These are phyloP conservation scores for Vicugna pacos DNA, from an alignment of 2,113 vertebrate species.

Conservation along the genomic window DNA sequence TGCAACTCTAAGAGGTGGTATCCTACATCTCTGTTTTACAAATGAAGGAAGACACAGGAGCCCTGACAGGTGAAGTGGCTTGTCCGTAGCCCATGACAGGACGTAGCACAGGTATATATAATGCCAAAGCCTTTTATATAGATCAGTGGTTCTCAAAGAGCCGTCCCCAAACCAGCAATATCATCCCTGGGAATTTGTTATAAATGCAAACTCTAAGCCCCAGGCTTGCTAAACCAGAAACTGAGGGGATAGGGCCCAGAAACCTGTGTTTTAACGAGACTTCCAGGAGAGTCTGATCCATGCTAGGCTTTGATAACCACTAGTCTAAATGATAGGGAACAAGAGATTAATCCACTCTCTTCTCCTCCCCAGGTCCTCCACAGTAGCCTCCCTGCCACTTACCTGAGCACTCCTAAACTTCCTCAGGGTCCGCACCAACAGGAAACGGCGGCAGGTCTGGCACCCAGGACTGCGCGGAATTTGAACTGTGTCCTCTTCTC, in stretches of 20 bases:
- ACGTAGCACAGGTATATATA: neutral
- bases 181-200: too few relatives aligned
- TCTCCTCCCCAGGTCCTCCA: neutral
- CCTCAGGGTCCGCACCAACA: rapidly evolving
- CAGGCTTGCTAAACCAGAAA: neutral
- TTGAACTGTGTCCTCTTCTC: neutral
- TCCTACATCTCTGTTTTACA: neutral
- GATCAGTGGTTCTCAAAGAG: too few relatives aligned
- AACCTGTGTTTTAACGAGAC: neutral
- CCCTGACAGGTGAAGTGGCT: neutral
- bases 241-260: neutral
- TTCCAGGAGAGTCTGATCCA: neutral
- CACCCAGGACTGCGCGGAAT: neutral
- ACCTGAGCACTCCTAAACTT: neutral
- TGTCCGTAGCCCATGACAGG: neutral
- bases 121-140: neutral
- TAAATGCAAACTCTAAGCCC: too few relatives aligned
- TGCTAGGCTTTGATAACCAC: neutral
- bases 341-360: too few relatives aligned
- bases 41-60: neutral
- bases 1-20: neutral
- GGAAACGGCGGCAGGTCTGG: rapidly evolving
- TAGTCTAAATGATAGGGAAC: neutral
- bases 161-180: too few relatives aligned
- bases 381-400: neutral